Base-by-base conservation (phyloP, 2,113 vertebrate genomes). In the Phaethon lepturus region DNA sequence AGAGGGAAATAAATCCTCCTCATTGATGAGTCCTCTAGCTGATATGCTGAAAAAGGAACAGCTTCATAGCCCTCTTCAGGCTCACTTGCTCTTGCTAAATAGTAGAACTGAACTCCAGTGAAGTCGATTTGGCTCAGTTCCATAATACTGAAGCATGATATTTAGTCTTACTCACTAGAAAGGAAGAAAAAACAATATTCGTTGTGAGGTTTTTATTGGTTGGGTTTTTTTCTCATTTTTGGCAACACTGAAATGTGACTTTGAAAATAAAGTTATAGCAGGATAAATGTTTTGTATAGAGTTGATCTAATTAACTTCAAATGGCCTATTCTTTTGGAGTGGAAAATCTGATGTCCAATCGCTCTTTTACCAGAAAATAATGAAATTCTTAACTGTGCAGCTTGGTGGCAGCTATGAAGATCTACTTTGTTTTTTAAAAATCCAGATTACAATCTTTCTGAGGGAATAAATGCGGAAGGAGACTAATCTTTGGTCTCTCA, bases 201-300 rank as follows among this genome's bases (percentile, higher is more conserved):
- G 3, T 42, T 59, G 6, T 24, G 31, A 20, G 4, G 12, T 9
- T 4, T 13, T 6, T 33, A n/a, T 10, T n/a, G 20, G 2, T 8
- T 8, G 38, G 38, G 38, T 10, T 22, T 4, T 26, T 13, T 10
- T 0, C 0, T 4, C 2, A 33, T 47, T 71, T 29, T 52, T 25
- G 17, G 11, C 26, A 74, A 55, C 7, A 50, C 1, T 73, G 28
- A 85, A 85, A 44, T 31, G 50, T 42, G 78, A 62, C 7, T 87
- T 84, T 47, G 15, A 66, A 90, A 91, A 63, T 62, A 71, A 71
- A 84, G 17, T 58, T 59, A 8, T 12, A 93, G 9, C 11, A 82
- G 12, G 19, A 78, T 29, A 74, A 62, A 8, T 81, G 74, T 86
- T 85, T 77, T 10, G 11, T 74, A 63, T 13, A 42, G 7, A n/a